Evolutionary conservation across 2,113 vertebrate species (phyloP).

Genomic region (Mionectes macconnelli): DNA sequence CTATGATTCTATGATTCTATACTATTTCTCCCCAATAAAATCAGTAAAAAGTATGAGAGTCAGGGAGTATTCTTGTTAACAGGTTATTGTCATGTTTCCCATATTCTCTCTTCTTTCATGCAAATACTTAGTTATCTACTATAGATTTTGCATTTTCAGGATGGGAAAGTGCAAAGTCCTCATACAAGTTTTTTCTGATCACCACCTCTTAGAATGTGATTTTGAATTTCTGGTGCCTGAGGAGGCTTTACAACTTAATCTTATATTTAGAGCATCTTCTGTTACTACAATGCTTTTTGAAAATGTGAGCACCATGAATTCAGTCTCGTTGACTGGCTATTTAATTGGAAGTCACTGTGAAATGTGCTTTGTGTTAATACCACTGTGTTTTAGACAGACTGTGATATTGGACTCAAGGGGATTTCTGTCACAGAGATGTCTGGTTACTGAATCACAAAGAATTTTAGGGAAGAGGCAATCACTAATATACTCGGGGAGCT

Average conservation of each 20-base stretch:
- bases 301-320: neutral
- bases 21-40: neutral
- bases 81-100: neutral
- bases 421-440: neutral
- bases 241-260: neutral
- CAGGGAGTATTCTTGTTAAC: neutral
- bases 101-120: neutral
- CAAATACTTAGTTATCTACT: neutral
- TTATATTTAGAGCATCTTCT: neutral
- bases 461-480: neutral
- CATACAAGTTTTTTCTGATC: neutral
- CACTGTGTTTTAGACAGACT: neutral
- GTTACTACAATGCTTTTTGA: neutral
- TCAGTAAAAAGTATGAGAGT: neutral
- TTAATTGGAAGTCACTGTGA: neutral
- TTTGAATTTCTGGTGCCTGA: neutral
- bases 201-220: neutral
- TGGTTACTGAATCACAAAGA: neutral
- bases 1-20: too few relatives aligned
- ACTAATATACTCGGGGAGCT: neutral
- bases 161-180: neutral
- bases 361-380: neutral
- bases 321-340: neutral
- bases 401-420: neutral
- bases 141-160: neutral